Evolutionary conservation across 1,140 invertebrate species (phyloP), one percentile per base, ranked within the genome.

Genomic region (Odontomachus brunneus): DNA sequence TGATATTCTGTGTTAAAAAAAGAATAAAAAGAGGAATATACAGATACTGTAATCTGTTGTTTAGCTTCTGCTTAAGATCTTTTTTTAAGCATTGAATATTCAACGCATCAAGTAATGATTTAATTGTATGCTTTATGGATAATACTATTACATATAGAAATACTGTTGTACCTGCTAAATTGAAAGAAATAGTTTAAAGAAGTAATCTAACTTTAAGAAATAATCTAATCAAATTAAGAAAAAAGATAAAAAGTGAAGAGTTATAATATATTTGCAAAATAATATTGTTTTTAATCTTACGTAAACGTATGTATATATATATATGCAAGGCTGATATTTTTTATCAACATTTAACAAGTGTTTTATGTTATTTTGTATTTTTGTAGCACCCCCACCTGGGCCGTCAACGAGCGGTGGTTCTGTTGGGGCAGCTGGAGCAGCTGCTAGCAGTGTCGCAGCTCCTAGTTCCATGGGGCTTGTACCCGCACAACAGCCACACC

Each of bases 401-500:
- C 94, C 94, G 62, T 91, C 94, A 89, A 93, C 95, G 91, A 91
- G 95, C 87, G 93, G 93, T 89, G 90, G 94, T 86, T 90, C 95
- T 71, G 93, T 94, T 71, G 93, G 93, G 83, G 88, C 92, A 82
- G 90, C 92, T 75, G 93, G 93, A 83, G 90, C 90, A 82, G 92
- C 92, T 83, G 93, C 93, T 72, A 94, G 92, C 86, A 94, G 88
- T 90, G 92, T 92, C 44, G 91, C 93, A 62, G 90, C 93, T 82
- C 86, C 94, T 7, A 93, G 92, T 84, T 91, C 93, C 60, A 78
- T 94, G 81, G 93, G 93, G 48, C 83, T 94, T 73, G 94, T 93
- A 88, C 92, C 94, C 29, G 89, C 92, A 78, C 94, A 94, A 88
- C 94, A 94, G 83, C 94, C 94, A 91, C 95, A 94, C 90, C 94